A percentile compares a stretch with the other conserved stretches of the same genome.
phyloP scores from a whole-genome alignment of 2,113 vertebrate genomes.

The Typhlomys cinereus region DNA sequence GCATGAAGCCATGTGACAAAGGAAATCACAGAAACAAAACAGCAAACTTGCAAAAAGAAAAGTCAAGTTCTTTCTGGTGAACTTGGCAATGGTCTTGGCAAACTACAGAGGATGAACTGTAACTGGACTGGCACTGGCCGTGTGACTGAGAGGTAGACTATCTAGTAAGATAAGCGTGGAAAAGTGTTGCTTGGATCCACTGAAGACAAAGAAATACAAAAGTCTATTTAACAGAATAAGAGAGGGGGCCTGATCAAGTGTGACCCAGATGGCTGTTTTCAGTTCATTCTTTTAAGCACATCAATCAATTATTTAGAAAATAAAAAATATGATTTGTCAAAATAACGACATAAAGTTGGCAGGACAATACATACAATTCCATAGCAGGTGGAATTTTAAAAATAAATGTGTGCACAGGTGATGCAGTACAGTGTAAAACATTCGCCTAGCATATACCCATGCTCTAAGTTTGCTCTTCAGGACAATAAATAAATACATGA shows the following conservation, averaged over 20 bases:
- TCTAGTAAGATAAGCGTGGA: neutral
- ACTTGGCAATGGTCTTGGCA: too few species aligned
- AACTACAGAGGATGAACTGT: neutral
- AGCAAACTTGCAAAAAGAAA: neutral
- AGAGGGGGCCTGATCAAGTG: neutral
- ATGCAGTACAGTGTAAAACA: too few species aligned
- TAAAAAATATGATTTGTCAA: constrained; percentile 24
- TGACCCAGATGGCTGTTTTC: neutral
- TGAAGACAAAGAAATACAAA: neutral
- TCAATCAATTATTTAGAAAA: neutral
- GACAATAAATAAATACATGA: neutral
- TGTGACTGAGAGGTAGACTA: neutral
- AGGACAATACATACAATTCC: neutral
- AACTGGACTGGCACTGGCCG: neutral
- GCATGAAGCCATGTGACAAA: too few species aligned
- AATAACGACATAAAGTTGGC: neutral
- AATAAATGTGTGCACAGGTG: neutral
- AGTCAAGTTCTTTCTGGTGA: neutral
- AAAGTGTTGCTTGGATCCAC: constrained; percentile 24
- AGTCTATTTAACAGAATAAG: neutral
- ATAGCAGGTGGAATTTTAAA: constrained; percentile 11
- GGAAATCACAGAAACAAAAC: constrained; percentile 14
- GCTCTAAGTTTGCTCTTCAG: neutral
- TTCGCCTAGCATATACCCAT: neutral
- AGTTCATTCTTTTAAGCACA: neutral